A percentile compares a stretch with the other conserved stretches of the same genome.
phyloP scores from a whole-genome alignment of 2,113 vertebrate genomes.

The Rhodinocichla rosea region DNA sequence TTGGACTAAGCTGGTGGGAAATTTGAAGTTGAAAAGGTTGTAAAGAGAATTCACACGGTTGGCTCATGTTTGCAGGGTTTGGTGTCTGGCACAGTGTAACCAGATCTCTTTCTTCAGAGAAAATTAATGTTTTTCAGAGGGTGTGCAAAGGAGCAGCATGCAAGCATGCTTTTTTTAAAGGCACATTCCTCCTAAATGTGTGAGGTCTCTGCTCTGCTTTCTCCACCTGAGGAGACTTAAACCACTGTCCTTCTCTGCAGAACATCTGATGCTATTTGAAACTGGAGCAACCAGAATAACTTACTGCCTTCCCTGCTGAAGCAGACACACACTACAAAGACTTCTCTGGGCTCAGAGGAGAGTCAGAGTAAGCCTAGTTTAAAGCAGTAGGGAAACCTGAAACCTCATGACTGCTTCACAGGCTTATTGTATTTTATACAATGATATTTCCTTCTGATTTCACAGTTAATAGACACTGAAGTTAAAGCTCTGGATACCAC shows the following conservation, averaged over 20 bases:
- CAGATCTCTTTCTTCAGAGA: background rate
- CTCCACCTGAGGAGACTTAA: background rate
- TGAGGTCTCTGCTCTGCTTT: background rate
- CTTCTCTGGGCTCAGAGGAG: background rate
- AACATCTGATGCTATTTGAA: background rate
- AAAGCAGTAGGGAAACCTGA: constrained; percentile 6
- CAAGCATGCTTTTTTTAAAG: background rate
- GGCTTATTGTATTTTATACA: background rate
- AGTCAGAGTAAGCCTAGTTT: background rate
- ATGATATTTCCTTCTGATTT: background rate
- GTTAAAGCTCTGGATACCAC: background rate
- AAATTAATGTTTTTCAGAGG: background rate
- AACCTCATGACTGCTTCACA: background rate
- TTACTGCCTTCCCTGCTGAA: background rate
- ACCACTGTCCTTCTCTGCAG: background rate
- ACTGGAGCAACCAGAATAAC: background rate
- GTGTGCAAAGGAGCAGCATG: background rate
- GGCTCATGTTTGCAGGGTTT: background rate
- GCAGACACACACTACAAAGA: background rate
- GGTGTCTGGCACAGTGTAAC: background rate
- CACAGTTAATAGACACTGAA: background rate
- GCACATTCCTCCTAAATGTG: background rate
- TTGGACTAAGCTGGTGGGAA: background rate
- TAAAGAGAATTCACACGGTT: background rate
- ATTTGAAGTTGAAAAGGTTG: background rate